Percentiles rank a stretch among this genome's conserved stretches.
phyloP scores from a whole-genome alignment of 2,888 invertebrate genomes.

The Andrena hattorfiana region DNA sequence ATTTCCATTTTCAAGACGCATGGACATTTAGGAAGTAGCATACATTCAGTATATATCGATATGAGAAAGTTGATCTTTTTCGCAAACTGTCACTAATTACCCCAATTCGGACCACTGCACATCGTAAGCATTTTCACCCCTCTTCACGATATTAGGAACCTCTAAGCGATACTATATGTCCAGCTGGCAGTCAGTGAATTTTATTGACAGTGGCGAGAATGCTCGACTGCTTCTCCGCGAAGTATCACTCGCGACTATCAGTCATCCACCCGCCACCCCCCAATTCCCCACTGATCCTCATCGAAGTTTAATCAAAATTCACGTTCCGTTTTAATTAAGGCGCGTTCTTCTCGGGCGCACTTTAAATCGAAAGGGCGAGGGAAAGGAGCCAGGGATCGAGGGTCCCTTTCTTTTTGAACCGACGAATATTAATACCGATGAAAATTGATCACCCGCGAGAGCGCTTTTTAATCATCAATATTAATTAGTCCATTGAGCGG shows the following conservation, averaged over 20 bases:
- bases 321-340: slow-evolving; percentile 51
- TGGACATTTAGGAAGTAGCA: too few relatives aligned
- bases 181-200: neutral
- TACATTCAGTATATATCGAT: neutral
- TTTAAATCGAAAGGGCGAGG: slow-evolving; percentile 21
- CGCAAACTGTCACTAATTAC: neutral
- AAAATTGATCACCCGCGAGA: slow-evolving; percentile 77
- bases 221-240: neutral
- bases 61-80: neutral
- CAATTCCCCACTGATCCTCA: neutral
- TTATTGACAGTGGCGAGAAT: neutral
- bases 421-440: slow-evolving; percentile 72
- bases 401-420: slow-evolving; percentile 41
- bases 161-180: neutral
- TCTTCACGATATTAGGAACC: neutral
- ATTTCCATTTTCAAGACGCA: too few relatives aligned
- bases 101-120: neutral
- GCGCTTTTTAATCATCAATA: slow-evolving; percentile 80
- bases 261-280: neutral
- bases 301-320: slow-evolving; percentile 40
- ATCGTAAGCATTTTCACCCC: too few relatives aligned
- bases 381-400: slow-evolving; percentile 23
- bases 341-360: slow-evolving; percentile 3
- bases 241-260: neutral
- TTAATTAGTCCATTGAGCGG: slow-evolving; percentile 75